Percentiles rank a stretch among this genome's conserved stretches.
Conservation (phyloP, 53 echinoderm and acorn worm genomes). For the Glandiceps talaboti region DNA sequence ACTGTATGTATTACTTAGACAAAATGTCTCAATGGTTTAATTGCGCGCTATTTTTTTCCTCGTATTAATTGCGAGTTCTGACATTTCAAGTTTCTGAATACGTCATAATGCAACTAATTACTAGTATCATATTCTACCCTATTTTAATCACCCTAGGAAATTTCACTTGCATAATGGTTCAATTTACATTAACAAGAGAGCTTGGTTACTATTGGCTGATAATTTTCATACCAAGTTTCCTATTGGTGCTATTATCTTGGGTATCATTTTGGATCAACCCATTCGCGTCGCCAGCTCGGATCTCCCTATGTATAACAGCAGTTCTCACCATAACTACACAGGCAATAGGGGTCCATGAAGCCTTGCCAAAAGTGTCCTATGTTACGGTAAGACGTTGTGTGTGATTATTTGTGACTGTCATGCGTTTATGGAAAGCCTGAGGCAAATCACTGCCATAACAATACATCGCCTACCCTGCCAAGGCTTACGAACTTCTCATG, state of each 20-base stretch:
- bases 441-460: too few species aligned
- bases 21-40: too few species aligned
- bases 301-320: neutral
- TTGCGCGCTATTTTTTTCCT: too few species aligned
- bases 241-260: neutral
- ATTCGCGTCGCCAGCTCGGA: neutral
- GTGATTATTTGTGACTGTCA: too few species aligned
- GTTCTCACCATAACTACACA: neutral
- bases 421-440: too few species aligned
- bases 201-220: neutral
- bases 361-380: neutral
- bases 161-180: neutral
- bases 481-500: too few species aligned
- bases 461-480: too few species aligned
- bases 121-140: too few species aligned
- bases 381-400: neutral
- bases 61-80: too few species aligned
- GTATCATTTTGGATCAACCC: neutral
- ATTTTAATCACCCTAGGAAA: neutral
- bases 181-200: neutral
- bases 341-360: neutral
- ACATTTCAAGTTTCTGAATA: too few species aligned
- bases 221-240: neutral
- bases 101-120: too few species aligned
- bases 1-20: too few species aligned